These are phyloP conservation scores for Sciaenops ocellatus DNA, from an alignment of 2,797 vertebrate species.

Conservation along the genomic window DNA sequence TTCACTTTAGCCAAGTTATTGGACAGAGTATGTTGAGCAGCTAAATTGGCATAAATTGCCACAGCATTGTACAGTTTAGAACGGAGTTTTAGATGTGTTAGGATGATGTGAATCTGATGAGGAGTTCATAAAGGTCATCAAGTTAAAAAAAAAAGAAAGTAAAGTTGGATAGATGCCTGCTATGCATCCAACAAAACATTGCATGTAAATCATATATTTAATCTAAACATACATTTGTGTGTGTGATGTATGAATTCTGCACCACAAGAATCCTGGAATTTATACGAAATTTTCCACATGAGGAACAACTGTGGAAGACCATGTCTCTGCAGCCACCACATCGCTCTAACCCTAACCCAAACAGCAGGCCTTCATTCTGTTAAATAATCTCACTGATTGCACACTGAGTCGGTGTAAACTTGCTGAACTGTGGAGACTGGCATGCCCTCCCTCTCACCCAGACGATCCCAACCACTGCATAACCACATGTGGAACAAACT, in stretches of 20 bases:
- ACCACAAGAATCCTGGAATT: conserved; percentile 30
- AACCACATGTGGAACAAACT: conserved; percentile 79
- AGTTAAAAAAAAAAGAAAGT: conserved; percentile 5
- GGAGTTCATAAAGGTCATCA: conserved; percentile 23
- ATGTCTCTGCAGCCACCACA: conserved; percentile 44
- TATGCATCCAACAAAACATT: not conserved
- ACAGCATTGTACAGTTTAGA: conserved; percentile 15
- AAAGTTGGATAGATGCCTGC: not conserved
- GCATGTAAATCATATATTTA: not conserved
- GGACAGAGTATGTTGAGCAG: conserved; percentile 38
- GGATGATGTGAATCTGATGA: conserved; percentile 28
- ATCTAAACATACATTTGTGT: conserved; percentile 16
- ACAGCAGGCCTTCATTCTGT: conserved; percentile 64
- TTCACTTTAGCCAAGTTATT: conserved; percentile 66
- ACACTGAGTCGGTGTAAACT: conserved; percentile 67
- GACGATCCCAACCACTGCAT: conserved; percentile 68
- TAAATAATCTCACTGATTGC: conserved; percentile 69
- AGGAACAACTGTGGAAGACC: conserved; percentile 31
- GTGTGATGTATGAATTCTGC: conserved; percentile 18
- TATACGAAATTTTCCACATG: conserved; percentile 38
- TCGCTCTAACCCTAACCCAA: conserved; percentile 46
- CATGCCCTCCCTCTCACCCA: conserved; percentile 78
- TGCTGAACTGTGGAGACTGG: conserved; percentile 71
- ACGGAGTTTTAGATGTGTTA: conserved; percentile 18
- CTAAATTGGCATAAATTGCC: conserved; percentile 38